phyloP scores from a whole-genome alignment of 2,888 invertebrate genomes.

The Volucella inflata region DNA sequence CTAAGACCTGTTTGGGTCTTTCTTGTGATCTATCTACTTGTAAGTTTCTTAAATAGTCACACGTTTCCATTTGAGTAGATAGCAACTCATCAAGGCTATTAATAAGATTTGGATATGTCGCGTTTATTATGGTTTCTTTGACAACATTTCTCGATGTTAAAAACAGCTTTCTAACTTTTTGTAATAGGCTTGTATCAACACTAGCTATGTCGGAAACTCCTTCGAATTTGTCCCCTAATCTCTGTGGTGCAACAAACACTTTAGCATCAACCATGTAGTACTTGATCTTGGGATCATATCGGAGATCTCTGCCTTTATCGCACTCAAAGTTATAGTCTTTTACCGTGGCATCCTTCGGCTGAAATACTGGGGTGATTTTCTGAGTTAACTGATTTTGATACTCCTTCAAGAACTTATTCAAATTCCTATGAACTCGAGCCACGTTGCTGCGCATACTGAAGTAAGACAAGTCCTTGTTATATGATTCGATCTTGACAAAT shows the following conservation, averaged over 20 bases:
- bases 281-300: conserved; percentile 80
- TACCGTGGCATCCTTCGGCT: conserved; percentile 82
- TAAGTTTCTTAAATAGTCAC: conserved; percentile 86
- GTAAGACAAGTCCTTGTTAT: conserved; percentile 97
- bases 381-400: conserved; percentile 87
- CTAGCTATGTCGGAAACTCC: conserved; percentile 15
- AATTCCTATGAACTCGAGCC: conserved; percentile 92
- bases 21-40: conserved; percentile 83
- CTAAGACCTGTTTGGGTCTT: conserved; percentile 90
- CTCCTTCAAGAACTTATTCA: conserved; percentile 94
- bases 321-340: conserved; percentile 81
- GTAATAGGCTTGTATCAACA: conserved; percentile 76
- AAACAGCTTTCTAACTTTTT: conserved; percentile 84
- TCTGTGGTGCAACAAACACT: conserved; percentile 81
- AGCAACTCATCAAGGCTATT: conserved; percentile 88
- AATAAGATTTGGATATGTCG: conserved; percentile 86
- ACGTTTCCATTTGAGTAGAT: conserved; percentile 87
- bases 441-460: conserved; percentile 96
- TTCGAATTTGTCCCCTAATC: conserved; percentile 77
- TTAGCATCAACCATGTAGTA: conserved; percentile 81
- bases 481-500: conserved; percentile 96
- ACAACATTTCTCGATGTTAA: conserved; percentile 87
- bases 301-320: conserved; percentile 80
- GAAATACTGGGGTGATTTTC: conserved; percentile 82
- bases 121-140: conserved; percentile 86